Base-by-base conservation (phyloP, 2,888 invertebrate genomes). In the Eupithecia centaureata region DNA sequence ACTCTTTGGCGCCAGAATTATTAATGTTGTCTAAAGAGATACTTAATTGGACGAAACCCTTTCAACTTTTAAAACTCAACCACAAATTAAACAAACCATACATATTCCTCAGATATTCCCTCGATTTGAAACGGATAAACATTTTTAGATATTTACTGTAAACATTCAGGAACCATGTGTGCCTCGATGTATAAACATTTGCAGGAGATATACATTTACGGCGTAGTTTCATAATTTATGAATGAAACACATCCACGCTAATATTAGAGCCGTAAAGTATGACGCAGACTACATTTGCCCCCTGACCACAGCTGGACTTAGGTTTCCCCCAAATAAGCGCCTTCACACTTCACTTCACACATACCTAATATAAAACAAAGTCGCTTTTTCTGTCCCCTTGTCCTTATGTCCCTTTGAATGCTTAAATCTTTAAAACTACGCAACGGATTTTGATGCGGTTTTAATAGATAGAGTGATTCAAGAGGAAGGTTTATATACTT, bases 221-320 rank as follows among this genome's bases (percentile, higher is more conserved):
- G 30, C 30, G 63, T n/a, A 28, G 56, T 62, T 62, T 28, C 54
- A 18, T 38, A 42, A 57, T 63, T 56, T 57, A 63, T 63, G 56
- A 63, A 63, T 57, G 38, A 33, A 62, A 28, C 28, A 28, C 54
- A 54, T 54, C 27, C 13, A 54, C 27, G 13, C 51, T 51, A 51
- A 51, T 51, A 25, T 25, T 51, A 51, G 13, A 51, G 13, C 42
- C 0, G n/a, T n/a, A 42, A 18, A 25, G 13, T 18, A 13, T 51
- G 25, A 51, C 47, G 22, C 22, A 1, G 7, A 22, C 42, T 42
- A 38, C n/a, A 38, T n/a, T n/a, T 38, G n/a, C n/a, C n/a, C n/a
- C n/a, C n/a, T n/a, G n/a, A n/a, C n/a, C n/a, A n/a, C n/a, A n/a
- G n/a, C n/a, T n/a, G n/a, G n/a, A n/a, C n/a, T n/a, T n/a, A n/a